Percentiles rank a stretch among this genome's conserved stretches.
Conservation (phyloP, 2,797 vertebrate species). For the Chaetodon trifasciatus region DNA sequence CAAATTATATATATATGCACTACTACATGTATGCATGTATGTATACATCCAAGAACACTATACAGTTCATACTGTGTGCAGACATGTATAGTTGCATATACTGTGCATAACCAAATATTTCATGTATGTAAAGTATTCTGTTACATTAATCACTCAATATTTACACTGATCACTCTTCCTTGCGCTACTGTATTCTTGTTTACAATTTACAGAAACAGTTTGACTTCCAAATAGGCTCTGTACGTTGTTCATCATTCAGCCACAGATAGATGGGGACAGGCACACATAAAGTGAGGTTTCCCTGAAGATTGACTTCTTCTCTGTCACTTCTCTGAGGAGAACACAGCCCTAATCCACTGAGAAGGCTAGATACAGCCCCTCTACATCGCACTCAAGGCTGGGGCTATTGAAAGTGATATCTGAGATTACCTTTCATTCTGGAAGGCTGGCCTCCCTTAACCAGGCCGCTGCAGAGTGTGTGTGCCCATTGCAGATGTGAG, state of each 20-base stretch:
- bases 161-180: too few relatives aligned
- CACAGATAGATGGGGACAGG: conserved; percentile 26
- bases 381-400: conserved; percentile 77
- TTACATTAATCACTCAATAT: too few relatives aligned
- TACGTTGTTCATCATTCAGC: not conserved
- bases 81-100: too few relatives aligned
- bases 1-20: too few relatives aligned
- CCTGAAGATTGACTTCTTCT: conserved; percentile 74
- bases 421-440: conserved; percentile 88
- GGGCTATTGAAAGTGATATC: conserved; percentile 88
- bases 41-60: too few relatives aligned
- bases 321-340: conserved; percentile 77
- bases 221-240: too few relatives aligned
- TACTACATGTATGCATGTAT: too few relatives aligned
- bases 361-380: conserved; percentile 82
- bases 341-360: conserved; percentile 84
- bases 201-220: too few relatives aligned
- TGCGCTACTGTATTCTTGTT: too few relatives aligned
- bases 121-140: too few relatives aligned
- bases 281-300: conserved; percentile 62
- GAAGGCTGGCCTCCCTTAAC: conserved; percentile 80
- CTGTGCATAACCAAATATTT: too few relatives aligned
- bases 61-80: too few relatives aligned
- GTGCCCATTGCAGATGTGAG: conserved; percentile 85
- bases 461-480: conserved; percentile 45